Percentiles rank a stretch among this genome's conserved stretches.
Conservation (phyloP, 2,797 vertebrate species). For the Catharus ustulatus region DNA sequence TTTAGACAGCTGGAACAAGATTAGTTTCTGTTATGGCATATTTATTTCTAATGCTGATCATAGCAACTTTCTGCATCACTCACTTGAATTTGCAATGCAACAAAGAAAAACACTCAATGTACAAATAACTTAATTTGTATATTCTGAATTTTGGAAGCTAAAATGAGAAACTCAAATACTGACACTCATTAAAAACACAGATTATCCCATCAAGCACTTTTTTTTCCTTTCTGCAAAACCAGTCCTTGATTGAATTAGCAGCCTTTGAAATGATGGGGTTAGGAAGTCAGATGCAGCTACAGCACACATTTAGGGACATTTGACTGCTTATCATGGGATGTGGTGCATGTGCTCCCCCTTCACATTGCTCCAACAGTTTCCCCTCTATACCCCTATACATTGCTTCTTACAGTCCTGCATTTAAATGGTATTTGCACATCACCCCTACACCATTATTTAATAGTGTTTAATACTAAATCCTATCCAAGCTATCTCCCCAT, state of each 20-base stretch:
- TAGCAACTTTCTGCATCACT: neutral
- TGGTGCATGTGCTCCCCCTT: neutral
- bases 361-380: neutral
- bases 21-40: slow-evolving; percentile 11
- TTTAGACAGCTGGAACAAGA: slow-evolving; percentile 45
- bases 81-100: neutral
- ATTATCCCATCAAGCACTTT: neutral
- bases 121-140: slow-evolving; percentile 10
- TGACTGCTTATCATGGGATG: neutral
- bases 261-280: neutral
- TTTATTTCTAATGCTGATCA: slow-evolving; percentile 30
- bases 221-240: neutral
- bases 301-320: neutral
- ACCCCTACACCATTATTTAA: neutral
- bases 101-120: neutral
- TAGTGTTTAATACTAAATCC: neutral
- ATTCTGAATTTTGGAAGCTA: neutral
- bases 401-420: neutral
- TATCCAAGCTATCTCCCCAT: neutral
- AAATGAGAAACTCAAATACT: neutral
- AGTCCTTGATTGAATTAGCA: neutral
- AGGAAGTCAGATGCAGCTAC: neutral
- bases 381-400: neutral
- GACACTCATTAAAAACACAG: neutral
- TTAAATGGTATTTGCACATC: neutral